Conservation (phyloP, 2,888 invertebrate species). For the Toxonevra muliebris region DNA sequence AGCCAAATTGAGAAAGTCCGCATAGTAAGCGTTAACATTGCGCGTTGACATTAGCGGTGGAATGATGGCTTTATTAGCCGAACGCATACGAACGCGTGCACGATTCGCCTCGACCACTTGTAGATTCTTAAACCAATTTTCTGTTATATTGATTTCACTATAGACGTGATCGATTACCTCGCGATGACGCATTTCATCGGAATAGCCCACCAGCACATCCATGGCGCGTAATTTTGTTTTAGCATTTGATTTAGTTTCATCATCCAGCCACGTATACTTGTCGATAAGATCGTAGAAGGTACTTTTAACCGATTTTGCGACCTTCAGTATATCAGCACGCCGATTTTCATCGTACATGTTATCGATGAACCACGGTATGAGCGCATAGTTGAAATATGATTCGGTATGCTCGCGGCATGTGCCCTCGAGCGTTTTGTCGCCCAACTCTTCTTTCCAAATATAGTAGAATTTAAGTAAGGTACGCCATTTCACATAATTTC, state of each 20-base stretch:
- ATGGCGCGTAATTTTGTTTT: slow-evolving; percentile 55
- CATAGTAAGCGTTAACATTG: slow-evolving; percentile 58
- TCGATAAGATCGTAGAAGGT: slow-evolving; percentile 55
- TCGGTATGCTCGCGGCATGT: slow-evolving; percentile 52
- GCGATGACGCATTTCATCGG: slow-evolving; percentile 53
- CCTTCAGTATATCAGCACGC: slow-evolving; percentile 50
- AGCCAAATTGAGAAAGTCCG: slow-evolving; percentile 55
- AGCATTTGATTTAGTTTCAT: slow-evolving; percentile 55
- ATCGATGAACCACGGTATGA: slow-evolving; percentile 59
- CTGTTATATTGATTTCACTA: slow-evolving; percentile 45
- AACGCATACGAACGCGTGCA: slow-evolving; percentile 44
- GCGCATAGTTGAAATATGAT: slow-evolving; percentile 52
- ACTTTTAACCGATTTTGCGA: slow-evolving; percentile 51
- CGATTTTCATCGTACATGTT: slow-evolving; percentile 50
- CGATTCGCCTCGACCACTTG: slow-evolving; percentile 49
- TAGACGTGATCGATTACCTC: slow-evolving; percentile 48
- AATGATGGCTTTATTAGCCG: slow-evolving; percentile 53
- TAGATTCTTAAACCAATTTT: slow-evolving; percentile 51
- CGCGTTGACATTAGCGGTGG: slow-evolving; percentile 54
- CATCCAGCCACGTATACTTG: slow-evolving; percentile 55
- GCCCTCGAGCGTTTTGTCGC: slow-evolving; percentile 41
- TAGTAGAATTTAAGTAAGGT: slow-evolving; percentile 52
- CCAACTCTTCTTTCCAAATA: slow-evolving; percentile 47
- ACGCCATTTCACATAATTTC: slow-evolving; percentile 51
- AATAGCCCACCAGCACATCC: slow-evolving; percentile 56